Evolutionary conservation across 53 echinoderm and acorn worm genomes (phyloP), one percentile per base, ranked within the genome.

Genomic region (Antedon mediterranea): DNA sequence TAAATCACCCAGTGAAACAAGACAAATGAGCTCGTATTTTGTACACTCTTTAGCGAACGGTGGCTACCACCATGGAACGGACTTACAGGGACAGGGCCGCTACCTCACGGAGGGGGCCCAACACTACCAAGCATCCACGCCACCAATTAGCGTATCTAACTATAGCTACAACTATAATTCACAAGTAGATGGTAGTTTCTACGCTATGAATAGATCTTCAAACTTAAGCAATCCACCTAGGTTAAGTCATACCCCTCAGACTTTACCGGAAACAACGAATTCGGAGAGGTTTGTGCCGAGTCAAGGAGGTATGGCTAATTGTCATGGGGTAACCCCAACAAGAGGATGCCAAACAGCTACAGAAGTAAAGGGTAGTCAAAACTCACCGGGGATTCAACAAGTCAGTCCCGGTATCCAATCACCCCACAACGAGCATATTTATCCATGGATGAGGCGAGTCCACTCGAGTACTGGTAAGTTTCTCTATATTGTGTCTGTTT

Each of bases 371-470:
- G 57, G 57, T 57, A 57, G 57, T 57, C 57, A 57, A 23, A 57
- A 57, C 57, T 57, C 57, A 57, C 57, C 57, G 3, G 57, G 57
- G 23, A 57, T 57, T 57, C 57, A 57, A 57, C 57, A 57, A 57
- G 57, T 57, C 11, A 57, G 57, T 57, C 57, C 57, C 7, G 57
- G 57, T 18, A 57, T 57, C 57, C 57, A 57, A 57, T 57, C 57
- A 57, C 57, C 57, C 57, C 57, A 57, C 57, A 57, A 57, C 57
- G 94, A 93, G 74, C 94, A 93, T 79, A 91, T 95, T 20, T 95
- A 95, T 78, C 97, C 97, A 0, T 95, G 97, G 97, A 95, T 95
- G 97, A 82, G 97, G 37, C 78, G 91, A 37, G 91, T 95, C 31
- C 97, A 95, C 80, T 87, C 91, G 34, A 91, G 89, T 71, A 87